Evolutionary conservation across 2,888 invertebrate genomes (phyloP).

Genomic region (Alitta virens): DNA sequence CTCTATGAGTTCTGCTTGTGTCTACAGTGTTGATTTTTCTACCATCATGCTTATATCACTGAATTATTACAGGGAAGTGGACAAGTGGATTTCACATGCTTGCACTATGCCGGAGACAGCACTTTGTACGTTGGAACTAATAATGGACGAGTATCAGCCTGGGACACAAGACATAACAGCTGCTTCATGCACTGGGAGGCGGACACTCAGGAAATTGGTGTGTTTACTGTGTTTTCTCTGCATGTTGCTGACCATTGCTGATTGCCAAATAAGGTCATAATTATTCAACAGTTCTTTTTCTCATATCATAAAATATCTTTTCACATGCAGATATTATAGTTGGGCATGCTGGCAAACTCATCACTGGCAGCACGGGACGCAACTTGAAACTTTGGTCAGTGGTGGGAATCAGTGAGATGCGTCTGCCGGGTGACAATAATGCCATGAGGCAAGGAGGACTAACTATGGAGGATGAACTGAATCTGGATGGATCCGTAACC

Average conservation of each 20-base stretch:
- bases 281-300: no score
- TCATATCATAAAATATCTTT: no score
- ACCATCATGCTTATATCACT: not conserved
- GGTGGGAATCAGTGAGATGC: slow-evolving; percentile 42
- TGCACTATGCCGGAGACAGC: slow-evolving; percentile 51
- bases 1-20: no score
- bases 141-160: slow-evolving; percentile 51
- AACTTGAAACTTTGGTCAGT: slow-evolving; percentile 50
- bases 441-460: slow-evolving; percentile 37
- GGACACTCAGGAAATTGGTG: slow-evolving; percentile 51
- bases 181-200: slow-evolving; percentile 57
- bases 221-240: not conserved
- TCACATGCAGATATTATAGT: slow-evolving; percentile 35
- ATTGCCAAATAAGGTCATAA: no score
- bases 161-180: slow-evolving; percentile 52
- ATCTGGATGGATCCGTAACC: slow-evolving; percentile 46
- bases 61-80: slow-evolving; percentile 24
- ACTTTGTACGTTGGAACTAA: slow-evolving; percentile 47
- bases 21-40: no score
- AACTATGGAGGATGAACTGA: slow-evolving; percentile 55
- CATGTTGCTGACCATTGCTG: no score
- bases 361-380: slow-evolving; percentile 42
- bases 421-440: slow-evolving; percentile 29
- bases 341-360: slow-evolving; percentile 38
- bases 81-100: slow-evolving; percentile 43